Conservation (phyloP, 37 sponge, comb jelly and placozoan species). For the Spongilla lacustris region DNA sequence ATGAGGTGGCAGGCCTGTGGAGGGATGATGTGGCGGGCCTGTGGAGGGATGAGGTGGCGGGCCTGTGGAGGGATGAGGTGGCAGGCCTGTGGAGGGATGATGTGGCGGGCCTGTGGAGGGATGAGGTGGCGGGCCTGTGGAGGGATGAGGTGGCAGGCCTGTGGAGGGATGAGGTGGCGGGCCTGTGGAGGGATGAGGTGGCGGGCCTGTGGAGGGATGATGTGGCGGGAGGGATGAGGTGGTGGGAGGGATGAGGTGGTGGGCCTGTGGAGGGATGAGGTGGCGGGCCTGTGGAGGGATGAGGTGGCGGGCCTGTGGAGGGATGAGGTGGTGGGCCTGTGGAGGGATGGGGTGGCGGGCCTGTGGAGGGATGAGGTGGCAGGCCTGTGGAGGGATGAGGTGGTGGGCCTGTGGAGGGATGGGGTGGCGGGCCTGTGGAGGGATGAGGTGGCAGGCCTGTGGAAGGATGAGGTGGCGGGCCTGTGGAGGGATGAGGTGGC, state of each 20-base stretch:
- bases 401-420: neutral
- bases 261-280: neutral
- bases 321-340: neutral
- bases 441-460: neutral
- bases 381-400: neutral
- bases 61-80: neutral
- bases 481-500: neutral
- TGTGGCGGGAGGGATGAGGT: neutral
- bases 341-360: neutral
- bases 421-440: neutral
- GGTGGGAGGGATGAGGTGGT: slow-evolving; percentile 12
- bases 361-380: neutral
- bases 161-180: neutral
- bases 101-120: neutral
- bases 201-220: neutral
- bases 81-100: neutral
- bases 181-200: neutral
- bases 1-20: neutral
- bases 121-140: neutral
- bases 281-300: neutral
- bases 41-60: neutral
- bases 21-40: neutral
- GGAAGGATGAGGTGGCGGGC: neutral
- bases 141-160: neutral
- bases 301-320: neutral